These are phyloP conservation scores for Morinoia aosen DNA, from an alignment of 2,888 invertebrate species.

Conservation along the genomic window DNA sequence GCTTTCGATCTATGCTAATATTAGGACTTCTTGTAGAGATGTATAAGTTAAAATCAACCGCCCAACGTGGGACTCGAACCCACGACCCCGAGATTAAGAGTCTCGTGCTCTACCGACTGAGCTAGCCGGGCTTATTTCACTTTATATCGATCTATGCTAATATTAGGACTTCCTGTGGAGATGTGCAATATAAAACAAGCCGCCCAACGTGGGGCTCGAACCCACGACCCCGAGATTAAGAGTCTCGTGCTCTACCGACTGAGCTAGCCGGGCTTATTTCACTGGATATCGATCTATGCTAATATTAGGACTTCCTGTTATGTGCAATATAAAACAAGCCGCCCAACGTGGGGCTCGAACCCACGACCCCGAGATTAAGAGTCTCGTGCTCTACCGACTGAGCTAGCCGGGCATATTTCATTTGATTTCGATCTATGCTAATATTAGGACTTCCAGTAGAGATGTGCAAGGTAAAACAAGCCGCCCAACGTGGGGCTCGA, in stretches of 20 bases:
- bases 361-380: constrained; percentile 68
- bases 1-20: too few relatives aligned
- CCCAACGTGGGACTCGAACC: constrained; percentile 68
- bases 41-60: too few relatives aligned
- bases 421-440: too few relatives aligned
- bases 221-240: constrained; percentile 71
- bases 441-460: not conserved
- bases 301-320: too few relatives aligned
- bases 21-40: too few relatives aligned
- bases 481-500: constrained; percentile 65
- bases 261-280: constrained; percentile 67
- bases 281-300: too few relatives aligned
- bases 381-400: constrained; percentile 68
- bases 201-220: constrained; percentile 70
- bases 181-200: too few relatives aligned
- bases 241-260: constrained; percentile 68
- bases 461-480: too few relatives aligned
- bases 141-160: too few relatives aligned
- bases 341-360: constrained; percentile 66
- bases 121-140: constrained; percentile 67
- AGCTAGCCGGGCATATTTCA: constrained; percentile 66
- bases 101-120: constrained; percentile 68
- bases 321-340: not conserved
- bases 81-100: constrained; percentile 68
- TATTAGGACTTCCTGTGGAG: too few relatives aligned